Evolutionary conservation across 2,113 vertebrate species (phyloP).

Genomic region (Tragulus kanchil): DNA sequence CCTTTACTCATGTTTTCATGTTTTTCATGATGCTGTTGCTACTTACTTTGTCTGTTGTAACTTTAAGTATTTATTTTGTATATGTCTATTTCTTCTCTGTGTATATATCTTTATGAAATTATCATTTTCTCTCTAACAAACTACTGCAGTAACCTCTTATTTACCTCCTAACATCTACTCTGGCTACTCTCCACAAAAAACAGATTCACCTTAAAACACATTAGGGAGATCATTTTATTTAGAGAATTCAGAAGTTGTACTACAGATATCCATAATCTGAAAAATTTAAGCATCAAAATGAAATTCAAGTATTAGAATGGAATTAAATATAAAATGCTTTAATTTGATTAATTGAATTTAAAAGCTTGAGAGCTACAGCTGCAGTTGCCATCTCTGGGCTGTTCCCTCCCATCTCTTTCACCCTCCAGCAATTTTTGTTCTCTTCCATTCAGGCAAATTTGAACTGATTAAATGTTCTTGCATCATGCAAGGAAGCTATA

Average conservation of each 20-base stretch:
- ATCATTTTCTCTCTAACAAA: background rate
- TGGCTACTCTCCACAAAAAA: background rate
- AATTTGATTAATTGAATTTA: background rate
- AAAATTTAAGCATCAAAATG: conserved; percentile 44
- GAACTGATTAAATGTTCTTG: conserved; percentile 86
- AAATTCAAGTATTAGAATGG: background rate
- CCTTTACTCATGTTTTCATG: background rate
- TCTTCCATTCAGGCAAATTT: conserved; percentile 72
- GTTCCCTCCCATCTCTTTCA: conserved; percentile 59
- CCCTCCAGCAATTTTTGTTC: conserved; percentile 66
- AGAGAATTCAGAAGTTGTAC: no score
- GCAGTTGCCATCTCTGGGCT: background rate
- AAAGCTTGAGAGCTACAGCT: conserved; percentile 25
- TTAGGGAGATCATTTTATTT: background rate
- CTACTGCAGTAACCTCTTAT: background rate
- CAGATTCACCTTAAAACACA: background rate
- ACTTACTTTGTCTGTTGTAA: background rate
- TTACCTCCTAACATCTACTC: background rate
- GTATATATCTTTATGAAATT: background rate
- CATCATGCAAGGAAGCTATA: conserved; percentile 67
- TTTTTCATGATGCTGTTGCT: background rate
- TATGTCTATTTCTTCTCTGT: background rate
- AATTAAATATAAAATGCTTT: conserved; percentile 29
- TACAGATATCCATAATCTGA: background rate
- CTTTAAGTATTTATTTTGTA: background rate